Conservation (phyloP, 2,113 vertebrate genomes). For the Budorcas taxicolor region DNA sequence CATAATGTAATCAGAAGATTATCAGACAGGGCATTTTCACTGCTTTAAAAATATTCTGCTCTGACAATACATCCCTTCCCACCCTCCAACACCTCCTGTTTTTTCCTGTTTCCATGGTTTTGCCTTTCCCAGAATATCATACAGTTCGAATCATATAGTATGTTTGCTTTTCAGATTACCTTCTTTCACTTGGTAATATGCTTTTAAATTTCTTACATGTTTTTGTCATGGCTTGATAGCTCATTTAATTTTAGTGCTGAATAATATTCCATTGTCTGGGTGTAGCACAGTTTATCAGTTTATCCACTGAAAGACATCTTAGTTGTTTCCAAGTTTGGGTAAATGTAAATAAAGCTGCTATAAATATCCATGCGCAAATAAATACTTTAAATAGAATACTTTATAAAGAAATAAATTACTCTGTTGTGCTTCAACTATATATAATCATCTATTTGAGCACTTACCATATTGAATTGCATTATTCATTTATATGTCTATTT, state of each 20-base stretch:
- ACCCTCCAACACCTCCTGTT: not conserved
- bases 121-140: not conserved
- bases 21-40: not conserved
- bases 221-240: not conserved
- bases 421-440: not conserved
- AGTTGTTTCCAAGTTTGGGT: not conserved
- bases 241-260: not conserved
- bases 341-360: not conserved
- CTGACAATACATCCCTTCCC: not conserved
- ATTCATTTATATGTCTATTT: not conserved
- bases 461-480: not conserved
- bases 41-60: not conserved
- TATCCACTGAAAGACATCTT: not conserved
- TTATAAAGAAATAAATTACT: not conserved
- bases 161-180: not conserved
- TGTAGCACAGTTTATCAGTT: not conserved
- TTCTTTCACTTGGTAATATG: not conserved
- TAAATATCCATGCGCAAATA: not conserved
- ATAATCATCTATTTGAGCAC: not conserved
- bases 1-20: not conserved
- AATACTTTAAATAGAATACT: not conserved
- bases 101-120: not conserved
- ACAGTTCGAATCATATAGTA: not conserved
- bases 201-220: not conserved
- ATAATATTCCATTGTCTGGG: not conserved